Evolutionary conservation across 1,140 invertebrate species (phyloP).

Genomic region (Caerostris darwini): DNA sequence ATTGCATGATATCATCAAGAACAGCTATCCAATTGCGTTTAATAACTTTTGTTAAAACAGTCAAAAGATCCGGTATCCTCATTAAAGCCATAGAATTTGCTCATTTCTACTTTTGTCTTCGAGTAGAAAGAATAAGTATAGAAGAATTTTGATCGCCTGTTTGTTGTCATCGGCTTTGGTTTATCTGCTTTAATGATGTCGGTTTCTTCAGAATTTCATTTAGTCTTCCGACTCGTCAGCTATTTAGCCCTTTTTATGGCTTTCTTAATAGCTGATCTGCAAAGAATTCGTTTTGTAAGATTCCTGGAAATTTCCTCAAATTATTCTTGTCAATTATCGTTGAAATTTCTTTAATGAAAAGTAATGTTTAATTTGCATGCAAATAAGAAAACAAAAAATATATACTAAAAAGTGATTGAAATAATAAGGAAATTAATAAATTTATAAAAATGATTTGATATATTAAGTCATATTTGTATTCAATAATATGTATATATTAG

Average conservation of each 20-base stretch:
- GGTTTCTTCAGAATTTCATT: not conserved
- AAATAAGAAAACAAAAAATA: too few species aligned
- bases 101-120: slow-evolving; percentile 7
- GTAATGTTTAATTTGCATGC: too few species aligned
- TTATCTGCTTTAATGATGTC: slow-evolving; percentile 42
- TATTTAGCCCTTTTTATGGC: not conserved
- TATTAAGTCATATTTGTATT: too few species aligned
- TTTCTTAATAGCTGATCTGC: not conserved
- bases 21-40: not conserved
- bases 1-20: too few species aligned
- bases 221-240: slow-evolving; percentile 6
- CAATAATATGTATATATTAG: too few species aligned
- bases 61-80: not conserved
- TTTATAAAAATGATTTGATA: too few species aligned
- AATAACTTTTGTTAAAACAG: not conserved
- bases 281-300: not conserved
- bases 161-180: slow-evolving; percentile 40
- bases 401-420: too few species aligned
- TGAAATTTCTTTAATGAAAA: too few species aligned
- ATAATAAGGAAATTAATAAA: too few species aligned
- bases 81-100: not conserved
- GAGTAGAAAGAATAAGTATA: not conserved
- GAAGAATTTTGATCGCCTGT: slow-evolving; percentile 40
- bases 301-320: not conserved
- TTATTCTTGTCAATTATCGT: too few species aligned